phyloP scores from a whole-genome alignment of 2,113 vertebrate species.

The Varanus salvator region DNA sequence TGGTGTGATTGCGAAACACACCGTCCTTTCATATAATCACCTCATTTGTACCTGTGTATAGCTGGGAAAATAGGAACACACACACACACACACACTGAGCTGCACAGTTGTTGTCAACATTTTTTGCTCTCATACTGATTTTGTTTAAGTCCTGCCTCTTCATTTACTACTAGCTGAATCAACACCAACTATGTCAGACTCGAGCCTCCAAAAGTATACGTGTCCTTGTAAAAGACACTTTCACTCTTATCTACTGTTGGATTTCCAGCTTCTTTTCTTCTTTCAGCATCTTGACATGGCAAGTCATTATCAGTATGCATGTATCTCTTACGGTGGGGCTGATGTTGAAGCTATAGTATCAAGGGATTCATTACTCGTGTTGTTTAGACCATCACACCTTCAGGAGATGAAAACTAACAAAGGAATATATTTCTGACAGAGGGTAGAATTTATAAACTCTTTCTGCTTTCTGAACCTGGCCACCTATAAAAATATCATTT shows the following conservation, averaged over 20 bases:
- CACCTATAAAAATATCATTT: background rate
- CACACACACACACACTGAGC: background rate
- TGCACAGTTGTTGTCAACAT: background rate
- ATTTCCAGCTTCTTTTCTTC: background rate
- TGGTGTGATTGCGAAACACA: background rate
- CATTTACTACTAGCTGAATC: background rate
- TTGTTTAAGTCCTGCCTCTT: background rate
- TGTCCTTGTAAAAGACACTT: background rate
- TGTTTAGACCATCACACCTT: background rate
- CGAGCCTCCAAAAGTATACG: background rate
- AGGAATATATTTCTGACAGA: background rate
- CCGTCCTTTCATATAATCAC: background rate
- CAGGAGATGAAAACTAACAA: background rate
- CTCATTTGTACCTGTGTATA: background rate
- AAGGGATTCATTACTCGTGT: slow-evolving; percentile 23
- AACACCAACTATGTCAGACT: background rate
- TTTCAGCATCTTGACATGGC: background rate
- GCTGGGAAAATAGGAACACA: background rate
- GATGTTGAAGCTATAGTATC: slow-evolving; percentile 1
- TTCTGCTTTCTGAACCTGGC: background rate
- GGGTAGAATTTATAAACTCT: slow-evolving; percentile 5
- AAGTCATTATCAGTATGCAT: slow-evolving; percentile 20
- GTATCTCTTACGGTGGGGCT: slow-evolving; percentile 9
- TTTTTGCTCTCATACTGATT: background rate
- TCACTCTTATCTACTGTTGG: background rate